Conservation (phyloP, 1,140 invertebrate species). For the Drosophila funebris region DNA sequence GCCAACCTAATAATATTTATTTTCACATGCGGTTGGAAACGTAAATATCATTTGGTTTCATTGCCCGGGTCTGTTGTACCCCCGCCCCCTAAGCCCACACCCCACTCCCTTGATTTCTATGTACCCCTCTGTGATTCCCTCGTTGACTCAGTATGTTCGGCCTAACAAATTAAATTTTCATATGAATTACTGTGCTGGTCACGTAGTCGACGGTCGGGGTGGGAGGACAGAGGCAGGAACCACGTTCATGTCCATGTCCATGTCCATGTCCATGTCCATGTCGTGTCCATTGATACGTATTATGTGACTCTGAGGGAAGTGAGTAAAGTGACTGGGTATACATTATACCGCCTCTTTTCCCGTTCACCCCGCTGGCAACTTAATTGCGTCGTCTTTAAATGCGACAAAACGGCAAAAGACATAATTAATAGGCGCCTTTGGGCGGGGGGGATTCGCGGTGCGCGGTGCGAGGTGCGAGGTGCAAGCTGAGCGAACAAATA, state of each 20-base stretch:
- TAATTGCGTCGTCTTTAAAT: conserved; percentile 77
- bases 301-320: conserved; percentile 65
- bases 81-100: neutral
- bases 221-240: neutral
- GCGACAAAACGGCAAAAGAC: conserved; percentile 80
- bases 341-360: conserved; percentile 2
- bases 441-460: neutral
- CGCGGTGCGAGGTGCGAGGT: neutral
- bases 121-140: neutral
- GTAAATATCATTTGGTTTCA: conserved; percentile 67
- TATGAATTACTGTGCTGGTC: conserved; percentile 79
- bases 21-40: conserved; percentile 69
- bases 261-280: conserved; percentile 29
- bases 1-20: conserved; percentile 72
- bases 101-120: neutral
- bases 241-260: conserved; percentile 22
- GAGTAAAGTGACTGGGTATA: conserved; percentile 35
- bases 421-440: conserved; percentile 70
- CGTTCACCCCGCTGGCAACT: conserved; percentile 33
- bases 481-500: no score
- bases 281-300: conserved; percentile 76
- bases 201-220: conserved; percentile 53
- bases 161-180: conserved; percentile 79
- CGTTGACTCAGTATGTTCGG: conserved; percentile 16
- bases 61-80: conserved; percentile 1